A percentile compares a stretch with the other conserved stretches of the same genome.
phyloP scores from a whole-genome alignment of 2,888 invertebrate genomes.

The Aproaerema taeniolella region DNA sequence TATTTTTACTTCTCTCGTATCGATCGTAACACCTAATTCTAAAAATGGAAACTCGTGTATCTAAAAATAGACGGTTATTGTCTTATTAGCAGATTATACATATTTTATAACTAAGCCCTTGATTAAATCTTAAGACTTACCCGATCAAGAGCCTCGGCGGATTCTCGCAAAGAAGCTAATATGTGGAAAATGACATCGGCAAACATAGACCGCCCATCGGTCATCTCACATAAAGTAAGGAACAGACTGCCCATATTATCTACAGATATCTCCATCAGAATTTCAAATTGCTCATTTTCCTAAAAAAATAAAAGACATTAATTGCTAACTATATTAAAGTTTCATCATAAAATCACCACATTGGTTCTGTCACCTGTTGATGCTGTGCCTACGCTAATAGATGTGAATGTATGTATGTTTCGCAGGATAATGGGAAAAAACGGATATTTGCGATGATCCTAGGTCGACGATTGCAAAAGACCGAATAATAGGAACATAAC shows the following conservation, averaged over 20 bases:
- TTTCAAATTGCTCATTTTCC: conserved; percentile 72
- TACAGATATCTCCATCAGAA: conserved; percentile 79
- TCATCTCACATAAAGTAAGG: conserved; percentile 70
- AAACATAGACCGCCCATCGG: conserved; percentile 69
- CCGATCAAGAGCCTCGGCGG: conserved; percentile 78
- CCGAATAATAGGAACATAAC: no score
- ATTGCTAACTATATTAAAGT: not conserved
- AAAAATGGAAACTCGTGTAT: no score
- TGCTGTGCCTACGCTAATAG: no score
- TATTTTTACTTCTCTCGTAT: no score
- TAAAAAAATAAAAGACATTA: conserved; percentile 23
- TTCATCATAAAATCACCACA: not conserved
- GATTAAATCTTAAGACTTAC: conserved; percentile 37
- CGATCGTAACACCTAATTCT: no score
- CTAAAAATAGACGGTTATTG: no score
- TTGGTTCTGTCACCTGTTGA: no score
- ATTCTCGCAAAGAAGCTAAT: conserved; percentile 78
- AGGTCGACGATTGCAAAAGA: no score
- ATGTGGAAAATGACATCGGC: conserved; percentile 81
- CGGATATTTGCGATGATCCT: no score
- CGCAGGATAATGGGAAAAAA: no score
- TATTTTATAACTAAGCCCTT: not conserved
- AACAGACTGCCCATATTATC: conserved; percentile 79
- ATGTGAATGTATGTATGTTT: no score
- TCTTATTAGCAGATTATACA: no score